A percentile compares a stretch with the other conserved stretches of the same genome.
Evolutionary conservation across 1,140 invertebrate genomes (phyloP).

Genomic region (Battus philenor): DNA sequence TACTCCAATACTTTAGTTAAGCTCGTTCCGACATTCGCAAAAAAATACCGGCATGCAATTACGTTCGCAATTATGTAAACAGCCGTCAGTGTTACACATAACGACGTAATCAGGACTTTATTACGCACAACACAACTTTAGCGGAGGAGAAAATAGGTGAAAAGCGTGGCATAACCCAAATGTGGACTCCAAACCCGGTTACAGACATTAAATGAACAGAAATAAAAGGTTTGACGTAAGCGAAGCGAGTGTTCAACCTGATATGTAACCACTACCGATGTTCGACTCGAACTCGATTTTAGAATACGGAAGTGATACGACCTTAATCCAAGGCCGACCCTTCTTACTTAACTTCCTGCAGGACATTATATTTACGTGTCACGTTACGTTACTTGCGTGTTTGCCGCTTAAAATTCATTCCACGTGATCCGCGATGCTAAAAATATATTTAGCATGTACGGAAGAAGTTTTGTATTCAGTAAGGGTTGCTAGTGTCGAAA

Average conservation of each 20-base stretch:
- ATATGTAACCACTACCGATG: constrained; percentile 11
- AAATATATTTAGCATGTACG: too few relatives aligned
- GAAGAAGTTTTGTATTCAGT: too few relatives aligned
- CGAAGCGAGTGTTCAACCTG: constrained; percentile 16
- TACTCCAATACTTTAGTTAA: too few relatives aligned
- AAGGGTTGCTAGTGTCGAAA: too few relatives aligned
- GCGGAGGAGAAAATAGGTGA: constrained; percentile 18
- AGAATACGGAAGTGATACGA: constrained; percentile 2
- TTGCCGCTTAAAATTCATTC: too few relatives aligned
- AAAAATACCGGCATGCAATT: too few relatives aligned
- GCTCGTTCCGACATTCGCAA: too few relatives aligned
- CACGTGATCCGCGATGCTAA: too few relatives aligned
- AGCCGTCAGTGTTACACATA: neutral
- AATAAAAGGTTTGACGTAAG: constrained; percentile 39
- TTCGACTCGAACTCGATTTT: neutral
- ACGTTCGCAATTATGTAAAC: too few relatives aligned
- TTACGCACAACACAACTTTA: constrained; percentile 17
- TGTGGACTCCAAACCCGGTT: constrained; percentile 23
- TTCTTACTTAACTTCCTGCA: constrained; percentile 5
- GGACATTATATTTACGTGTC: constrained; percentile 1
- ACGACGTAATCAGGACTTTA: constrained; percentile 6
- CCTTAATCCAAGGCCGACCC: constrained; percentile 1
- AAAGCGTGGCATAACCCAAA: constrained; percentile 24
- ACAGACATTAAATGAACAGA: constrained; percentile 26
- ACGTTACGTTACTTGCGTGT: too few relatives aligned